Evolutionary conservation across 2,113 vertebrate species (phyloP).

Genomic region (human): GRCh38 chr14:86869001-86869500

Average conservation of each 20-base stretch:
- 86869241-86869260: not conserved
- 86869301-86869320: not conserved
- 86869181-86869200: not conserved
- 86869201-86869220: not conserved
- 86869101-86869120: not conserved
- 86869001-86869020: not conserved
- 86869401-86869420: not conserved
- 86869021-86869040: not conserved
- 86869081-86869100: not conserved
- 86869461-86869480: not conserved
- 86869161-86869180: not conserved
- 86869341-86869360: not conserved
- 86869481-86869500: not conserved
- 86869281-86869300: not conserved
- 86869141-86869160: not conserved
- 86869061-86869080: not conserved
- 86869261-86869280: not conserved
- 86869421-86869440: not conserved
- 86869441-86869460: not conserved
- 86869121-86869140: not conserved
- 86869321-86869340: not conserved
- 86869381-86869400: not conserved
- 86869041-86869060: not conserved
- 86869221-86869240: not conserved
- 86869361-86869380: not conserved